Conservation (phyloP, 1,140 invertebrate genomes). For the Frieseomelitta varia region DNA sequence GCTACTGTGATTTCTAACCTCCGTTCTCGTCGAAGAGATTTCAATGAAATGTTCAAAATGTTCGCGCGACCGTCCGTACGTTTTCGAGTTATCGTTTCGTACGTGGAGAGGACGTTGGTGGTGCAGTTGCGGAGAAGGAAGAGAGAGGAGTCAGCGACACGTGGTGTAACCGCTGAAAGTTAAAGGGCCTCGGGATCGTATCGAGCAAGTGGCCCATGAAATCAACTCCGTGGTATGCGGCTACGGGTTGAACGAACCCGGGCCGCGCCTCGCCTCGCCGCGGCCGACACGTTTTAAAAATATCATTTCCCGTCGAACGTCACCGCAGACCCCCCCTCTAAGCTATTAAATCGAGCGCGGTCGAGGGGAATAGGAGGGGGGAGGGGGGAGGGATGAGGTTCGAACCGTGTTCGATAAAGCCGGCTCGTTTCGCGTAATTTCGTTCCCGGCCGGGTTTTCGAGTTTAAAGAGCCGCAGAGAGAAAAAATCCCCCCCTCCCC, state of each 20-base stretch:
- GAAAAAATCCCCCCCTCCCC: background rate
- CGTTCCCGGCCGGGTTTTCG: background rate
- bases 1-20: no score
- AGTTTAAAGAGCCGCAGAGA: background rate
- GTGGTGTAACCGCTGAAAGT: constrained; percentile 37
- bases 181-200: constrained; percentile 8
- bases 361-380: background rate
- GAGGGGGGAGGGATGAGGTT: background rate
- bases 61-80: background rate
- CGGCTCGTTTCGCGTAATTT: background rate
- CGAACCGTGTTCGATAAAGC: background rate
- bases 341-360: constrained; percentile 8
- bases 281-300: constrained; percentile 22
- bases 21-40: no score
- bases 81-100: background rate
- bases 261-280: no score
- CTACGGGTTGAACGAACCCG: background rate
- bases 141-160: background rate
- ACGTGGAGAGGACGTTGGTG: background rate
- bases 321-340: background rate
- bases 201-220: constrained; percentile 28
- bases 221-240: constrained; percentile 25
- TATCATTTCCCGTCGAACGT: constrained; percentile 10
- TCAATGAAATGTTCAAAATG: background rate
- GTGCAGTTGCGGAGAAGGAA: no score